These are phyloP conservation scores for Pogonomyrmex barbatus DNA, from an alignment of 1,140 invertebrate genomes.

Conservation along the genomic window DNA sequence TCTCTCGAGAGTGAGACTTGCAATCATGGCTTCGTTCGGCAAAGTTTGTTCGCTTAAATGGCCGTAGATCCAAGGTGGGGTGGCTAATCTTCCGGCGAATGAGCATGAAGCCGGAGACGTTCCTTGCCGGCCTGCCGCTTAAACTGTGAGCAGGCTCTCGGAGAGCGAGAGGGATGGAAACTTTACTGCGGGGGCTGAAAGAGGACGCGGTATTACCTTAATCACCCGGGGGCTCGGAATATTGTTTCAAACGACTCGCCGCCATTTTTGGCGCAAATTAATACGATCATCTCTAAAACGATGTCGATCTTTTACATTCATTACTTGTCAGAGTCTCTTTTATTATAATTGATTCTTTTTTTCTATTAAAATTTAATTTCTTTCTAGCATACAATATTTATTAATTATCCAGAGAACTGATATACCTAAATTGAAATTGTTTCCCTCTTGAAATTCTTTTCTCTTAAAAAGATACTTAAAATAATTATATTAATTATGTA, in stretches of 20 bases:
- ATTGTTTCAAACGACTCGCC: conserved; percentile 66
- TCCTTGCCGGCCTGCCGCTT: conserved; percentile 22
- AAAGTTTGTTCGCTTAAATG: conserved; percentile 75
- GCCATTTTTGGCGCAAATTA: conserved; percentile 57
- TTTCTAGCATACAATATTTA: neutral
- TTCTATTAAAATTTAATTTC: neutral
- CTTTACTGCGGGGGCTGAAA: conserved; percentile 54
- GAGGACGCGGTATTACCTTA: conserved; percentile 62
- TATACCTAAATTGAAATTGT: neutral
- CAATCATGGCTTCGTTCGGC: conserved; percentile 69
- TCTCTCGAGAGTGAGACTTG: conserved; percentile 70
- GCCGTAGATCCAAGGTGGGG: conserved; percentile 70
- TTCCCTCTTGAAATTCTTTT: neutral
- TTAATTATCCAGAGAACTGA: neutral
- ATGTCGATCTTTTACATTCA: neutral
- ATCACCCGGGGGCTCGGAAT: conserved; percentile 47
- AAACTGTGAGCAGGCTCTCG: conserved; percentile 31
- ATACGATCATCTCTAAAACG: conserved; percentile 1
- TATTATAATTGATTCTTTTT: neutral
- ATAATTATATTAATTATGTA: neutral
- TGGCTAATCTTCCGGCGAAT: conserved; percentile 76
- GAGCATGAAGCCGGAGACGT: conserved; percentile 66
- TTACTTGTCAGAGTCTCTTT: neutral
- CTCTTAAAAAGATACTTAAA: neutral
- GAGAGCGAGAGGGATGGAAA: conserved; percentile 4